Base-by-base conservation (phyloP, 2,888 invertebrate genomes). In the Copidosoma aretas region DNA sequence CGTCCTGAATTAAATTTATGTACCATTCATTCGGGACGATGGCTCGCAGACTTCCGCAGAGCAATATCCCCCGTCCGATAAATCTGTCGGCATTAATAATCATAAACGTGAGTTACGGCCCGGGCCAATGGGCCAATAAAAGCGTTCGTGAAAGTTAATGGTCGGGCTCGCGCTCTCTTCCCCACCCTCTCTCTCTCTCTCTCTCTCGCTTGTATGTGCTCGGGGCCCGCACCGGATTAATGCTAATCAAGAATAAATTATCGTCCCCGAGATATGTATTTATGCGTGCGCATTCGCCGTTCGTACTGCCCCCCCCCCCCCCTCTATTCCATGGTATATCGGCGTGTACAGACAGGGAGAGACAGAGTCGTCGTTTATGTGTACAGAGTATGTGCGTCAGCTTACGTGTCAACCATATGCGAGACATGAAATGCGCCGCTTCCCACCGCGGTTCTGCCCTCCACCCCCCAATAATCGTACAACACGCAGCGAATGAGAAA, bases 211-310 rank as follows among this genome's bases (percentile, higher is more conserved):
- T 32, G 32, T 32, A 8, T 32, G 32, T 32, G 17, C 15, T 17
- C 43, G 43, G 12, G 43, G 17, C 15, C 46, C 70, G 17, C 19
- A 54, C 53, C 70, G 78, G 80, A 81, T 80, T 80, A 81, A 81
- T 77, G 79, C 77, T 81, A 80, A 81, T 81, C 80, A 80, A 79
- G 79, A 78, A 81, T 81, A 80, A 80, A 81, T 80, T 81, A 80
- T 64, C 63, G 60, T 22, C 49, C 5, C 24, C 51, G 43, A 46
- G 43, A 46, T 17, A 17, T 46, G 43, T 46, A 46, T 46, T 46
- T 46, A 46, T 46, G 43, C 43, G 17, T 3, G 43, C 14, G 12
- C 43, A 46, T 12, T 14, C 32, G 32, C 32, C 32, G 32, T n/a
- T n/a, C n/a, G n/a, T n/a, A n/a, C n/a, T n/a, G n/a, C n/a, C n/a